These are phyloP conservation scores for Heterocephalus glaber DNA, from an alignment of 2,113 vertebrate genomes.

Conservation along the genomic window DNA sequence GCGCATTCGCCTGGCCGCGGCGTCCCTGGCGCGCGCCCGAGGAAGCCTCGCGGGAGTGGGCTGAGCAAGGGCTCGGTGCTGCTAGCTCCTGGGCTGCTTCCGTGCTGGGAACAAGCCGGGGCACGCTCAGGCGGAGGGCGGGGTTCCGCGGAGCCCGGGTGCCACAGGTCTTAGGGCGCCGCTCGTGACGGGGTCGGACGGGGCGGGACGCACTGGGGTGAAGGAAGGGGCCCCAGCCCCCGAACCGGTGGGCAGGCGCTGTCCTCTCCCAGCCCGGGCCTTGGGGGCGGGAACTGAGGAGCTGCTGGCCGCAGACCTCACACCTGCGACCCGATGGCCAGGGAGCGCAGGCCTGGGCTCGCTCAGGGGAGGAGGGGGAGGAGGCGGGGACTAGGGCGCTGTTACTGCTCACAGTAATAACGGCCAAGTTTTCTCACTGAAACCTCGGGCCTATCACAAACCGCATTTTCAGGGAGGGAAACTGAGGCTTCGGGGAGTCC, in stretches of 20 bases:
- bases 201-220: neutral
- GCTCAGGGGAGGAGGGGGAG: too few species aligned
- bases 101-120: neutral
- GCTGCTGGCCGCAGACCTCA: neutral
- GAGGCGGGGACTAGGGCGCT: too few species aligned
- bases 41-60: neutral
- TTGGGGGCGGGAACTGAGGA: too few species aligned
- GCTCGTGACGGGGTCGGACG: too few species aligned
- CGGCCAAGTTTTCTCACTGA: neutral
- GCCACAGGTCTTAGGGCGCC: neutral
- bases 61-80: neutral
- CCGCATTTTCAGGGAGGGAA: neutral
- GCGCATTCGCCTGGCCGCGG: neutral
- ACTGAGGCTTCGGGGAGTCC: neutral
- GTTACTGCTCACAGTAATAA: neutral
- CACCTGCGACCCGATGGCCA: neutral
- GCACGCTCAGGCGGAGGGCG: neutral
- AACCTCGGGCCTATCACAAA: neutral
- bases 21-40: constrained; percentile 20
- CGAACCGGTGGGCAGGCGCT: neutral
- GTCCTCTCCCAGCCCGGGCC: neutral
- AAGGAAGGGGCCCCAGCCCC: neutral
- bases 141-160: neutral
- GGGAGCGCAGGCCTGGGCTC: too few species aligned
- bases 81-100: neutral